Evolutionary conservation across 2,888 invertebrate species (phyloP).

Genomic region (Colostygia pectinataria): DNA sequence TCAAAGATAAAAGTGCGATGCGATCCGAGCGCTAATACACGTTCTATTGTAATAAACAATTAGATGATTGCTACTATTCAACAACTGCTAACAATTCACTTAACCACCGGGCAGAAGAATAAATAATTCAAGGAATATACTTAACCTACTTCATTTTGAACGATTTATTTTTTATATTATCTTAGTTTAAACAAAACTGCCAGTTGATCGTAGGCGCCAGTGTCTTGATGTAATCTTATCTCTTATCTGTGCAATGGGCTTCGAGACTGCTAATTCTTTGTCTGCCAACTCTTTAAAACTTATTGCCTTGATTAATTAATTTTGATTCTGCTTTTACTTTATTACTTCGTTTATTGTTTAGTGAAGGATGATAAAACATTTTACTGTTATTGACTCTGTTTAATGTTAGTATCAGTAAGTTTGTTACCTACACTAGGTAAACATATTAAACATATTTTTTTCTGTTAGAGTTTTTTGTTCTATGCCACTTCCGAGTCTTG

Average conservation of each 20-base stretch:
- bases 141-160: slow-evolving; percentile 11
- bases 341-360: slow-evolving; percentile 23
- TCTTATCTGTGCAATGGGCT: slow-evolving; percentile 37
- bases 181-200: slow-evolving; percentile 28
- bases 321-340: slow-evolving; percentile 23
- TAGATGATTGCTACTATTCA: slow-evolving; percentile 44
- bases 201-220: slow-evolving; percentile 39
- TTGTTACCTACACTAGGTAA: too few relatives aligned
- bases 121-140: not conserved
- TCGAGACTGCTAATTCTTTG: slow-evolving; percentile 40
- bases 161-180: slow-evolving; percentile 5
- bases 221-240: slow-evolving; percentile 41
- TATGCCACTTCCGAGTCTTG: too few relatives aligned
- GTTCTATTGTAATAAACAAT: slow-evolving; percentile 57
- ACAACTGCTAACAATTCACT: slow-evolving; percentile 16
- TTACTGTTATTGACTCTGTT: slow-evolving; percentile 11
- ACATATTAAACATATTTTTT: too few relatives aligned
- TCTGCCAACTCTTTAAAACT: slow-evolving; percentile 32
- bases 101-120: slow-evolving; percentile 3
- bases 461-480: too few relatives aligned
- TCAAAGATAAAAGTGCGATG: slow-evolving; percentile 66
- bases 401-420: not conserved
- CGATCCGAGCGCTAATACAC: slow-evolving; percentile 55
- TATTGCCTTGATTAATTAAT: slow-evolving; percentile 37
- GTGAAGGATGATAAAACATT: slow-evolving; percentile 10